Percentiles rank a stretch among this genome's conserved stretches.
phyloP scores from a whole-genome alignment of 2,797 vertebrate genomes.

The Hyperoplus immaculatus region DNA sequence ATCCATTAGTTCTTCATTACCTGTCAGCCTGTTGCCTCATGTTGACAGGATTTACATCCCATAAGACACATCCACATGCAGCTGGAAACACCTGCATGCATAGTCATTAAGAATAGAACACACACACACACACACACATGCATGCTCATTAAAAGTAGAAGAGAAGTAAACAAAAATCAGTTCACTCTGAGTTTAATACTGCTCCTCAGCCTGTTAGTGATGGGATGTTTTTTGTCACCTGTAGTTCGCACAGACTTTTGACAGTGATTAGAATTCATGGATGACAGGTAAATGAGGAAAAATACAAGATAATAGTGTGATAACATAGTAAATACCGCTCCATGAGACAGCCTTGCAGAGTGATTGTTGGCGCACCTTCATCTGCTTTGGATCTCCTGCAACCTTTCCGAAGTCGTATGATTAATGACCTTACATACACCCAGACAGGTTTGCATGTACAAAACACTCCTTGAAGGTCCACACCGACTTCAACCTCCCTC shows the following conservation, averaged over 20 bases:
- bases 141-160: constrained; percentile 57
- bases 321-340: constrained; percentile 23
- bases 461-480: constrained; percentile 5
- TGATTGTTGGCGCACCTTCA: constrained; percentile 20
- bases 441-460: constrained; percentile 13
- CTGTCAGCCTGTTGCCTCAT: constrained; percentile 75
- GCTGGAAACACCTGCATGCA: constrained; percentile 46
- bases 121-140: neutral
- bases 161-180: constrained; percentile 31
- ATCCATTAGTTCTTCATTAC: constrained; percentile 82
- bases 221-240: constrained; percentile 2
- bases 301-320: constrained; percentile 25
- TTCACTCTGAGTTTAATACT: constrained; percentile 28
- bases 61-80: constrained; percentile 50
- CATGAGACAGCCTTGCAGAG: constrained; percentile 21
- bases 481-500: constrained; percentile 3
- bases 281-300: constrained; percentile 1
- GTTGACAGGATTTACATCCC: constrained; percentile 76
- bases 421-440: constrained; percentile 24
- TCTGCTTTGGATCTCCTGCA: constrained; percentile 15
- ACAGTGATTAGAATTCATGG: constrained; percentile 10
- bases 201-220: neutral
- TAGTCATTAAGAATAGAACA: constrained; percentile 59
- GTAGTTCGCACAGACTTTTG: neutral
- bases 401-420: constrained; percentile 26